Conservation (phyloP, 2,888 invertebrate species). For the Pandemis heparana region DNA sequence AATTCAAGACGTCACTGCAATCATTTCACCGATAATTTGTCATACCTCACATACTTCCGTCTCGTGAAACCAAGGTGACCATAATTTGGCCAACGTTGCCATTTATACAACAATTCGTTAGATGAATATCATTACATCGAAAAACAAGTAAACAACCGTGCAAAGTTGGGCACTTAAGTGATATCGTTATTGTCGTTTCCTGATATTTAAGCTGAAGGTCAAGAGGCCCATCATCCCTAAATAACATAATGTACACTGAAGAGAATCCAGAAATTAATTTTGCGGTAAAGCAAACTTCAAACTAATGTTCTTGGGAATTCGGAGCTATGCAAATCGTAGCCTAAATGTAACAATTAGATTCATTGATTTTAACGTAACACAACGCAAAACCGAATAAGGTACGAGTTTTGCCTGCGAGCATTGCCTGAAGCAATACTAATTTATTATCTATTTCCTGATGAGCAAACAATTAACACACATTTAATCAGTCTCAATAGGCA, state of each 20-base stretch:
- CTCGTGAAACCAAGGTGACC: constrained; percentile 32
- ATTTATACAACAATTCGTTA: constrained; percentile 7
- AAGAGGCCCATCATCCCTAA: background rate
- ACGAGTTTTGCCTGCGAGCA: background rate
- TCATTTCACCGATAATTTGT: constrained; percentile 71
- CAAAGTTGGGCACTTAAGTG: constrained; percentile 7
- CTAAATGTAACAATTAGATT: background rate
- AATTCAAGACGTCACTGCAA: constrained; percentile 62
- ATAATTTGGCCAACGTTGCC: constrained; percentile 27
- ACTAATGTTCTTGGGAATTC: background rate
- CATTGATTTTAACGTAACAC: constrained; percentile 9
- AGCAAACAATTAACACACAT: constrained; percentile 1
- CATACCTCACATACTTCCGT: constrained; percentile 49
- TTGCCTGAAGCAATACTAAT: constrained; percentile 12
- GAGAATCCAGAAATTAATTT: background rate
- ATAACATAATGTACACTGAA: background rate
- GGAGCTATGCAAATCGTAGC: background rate
- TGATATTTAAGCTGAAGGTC: constrained; percentile 25
- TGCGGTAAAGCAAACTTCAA: background rate
- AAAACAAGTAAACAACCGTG: constrained; percentile 15
- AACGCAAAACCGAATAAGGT: background rate
- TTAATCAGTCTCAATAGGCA: constrained; percentile 10
- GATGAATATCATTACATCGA: constrained; percentile 33
- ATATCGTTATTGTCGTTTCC: constrained; percentile 33
- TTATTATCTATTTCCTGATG: constrained; percentile 5